A percentile compares a stretch with the other conserved stretches of the same genome.
These are phyloP conservation scores for Toxotes lorentzi DNA, from an alignment of 2,797 vertebrate species.

Conservation along the genomic window DNA sequence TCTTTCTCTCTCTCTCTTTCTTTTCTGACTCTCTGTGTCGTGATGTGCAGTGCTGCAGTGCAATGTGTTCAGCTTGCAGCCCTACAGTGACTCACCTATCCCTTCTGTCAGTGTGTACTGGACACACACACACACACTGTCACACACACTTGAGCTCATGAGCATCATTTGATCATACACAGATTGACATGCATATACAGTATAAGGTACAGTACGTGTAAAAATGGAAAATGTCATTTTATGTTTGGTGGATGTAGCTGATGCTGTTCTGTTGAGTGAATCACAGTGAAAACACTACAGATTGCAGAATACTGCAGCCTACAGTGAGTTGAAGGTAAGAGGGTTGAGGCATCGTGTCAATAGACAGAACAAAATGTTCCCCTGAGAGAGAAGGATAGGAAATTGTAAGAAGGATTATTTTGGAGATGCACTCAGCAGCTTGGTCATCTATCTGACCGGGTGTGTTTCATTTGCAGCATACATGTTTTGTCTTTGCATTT, in stretches of 20 bases:
- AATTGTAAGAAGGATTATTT: neutral
- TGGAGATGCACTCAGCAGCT: neutral
- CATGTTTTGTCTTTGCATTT: constrained; percentile 8
- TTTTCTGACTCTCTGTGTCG: constrained; percentile 60
- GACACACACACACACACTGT: constrained; percentile 15
- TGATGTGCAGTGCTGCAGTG: constrained; percentile 85
- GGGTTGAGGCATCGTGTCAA: neutral
- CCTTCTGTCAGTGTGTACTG: constrained; percentile 52
- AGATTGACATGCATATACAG: neutral
- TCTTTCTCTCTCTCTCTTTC: constrained; percentile 5
- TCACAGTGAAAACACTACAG: neutral
- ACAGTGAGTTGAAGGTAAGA: constrained; percentile 1
- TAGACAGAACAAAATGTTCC: neutral
- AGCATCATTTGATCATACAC: neutral
- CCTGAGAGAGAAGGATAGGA: neutral
- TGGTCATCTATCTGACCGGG: neutral
- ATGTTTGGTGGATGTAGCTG: neutral
- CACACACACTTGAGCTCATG: neutral
- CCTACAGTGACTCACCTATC: constrained; percentile 83
- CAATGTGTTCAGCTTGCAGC: constrained; percentile 79
- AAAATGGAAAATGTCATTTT: neutral
- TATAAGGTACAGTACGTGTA: neutral
- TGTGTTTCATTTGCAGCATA: constrained; percentile 3
- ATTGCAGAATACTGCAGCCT: neutral
- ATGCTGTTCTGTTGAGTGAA: neutral